Conservation (phyloP, 1,140 invertebrate genomes). For the Trichoplusia ni region DNA sequence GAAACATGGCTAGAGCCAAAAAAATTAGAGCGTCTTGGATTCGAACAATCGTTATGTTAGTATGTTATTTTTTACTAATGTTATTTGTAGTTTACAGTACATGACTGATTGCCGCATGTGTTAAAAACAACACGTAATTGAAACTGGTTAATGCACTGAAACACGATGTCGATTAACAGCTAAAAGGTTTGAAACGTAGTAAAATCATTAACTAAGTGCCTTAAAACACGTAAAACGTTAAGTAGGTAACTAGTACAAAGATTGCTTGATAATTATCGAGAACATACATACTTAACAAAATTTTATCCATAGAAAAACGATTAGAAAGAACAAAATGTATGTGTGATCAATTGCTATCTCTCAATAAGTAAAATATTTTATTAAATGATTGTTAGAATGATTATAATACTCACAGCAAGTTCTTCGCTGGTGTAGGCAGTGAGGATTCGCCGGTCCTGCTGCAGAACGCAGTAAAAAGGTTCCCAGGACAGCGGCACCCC, state of each 20-base stretch:
- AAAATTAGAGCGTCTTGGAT: conserved; percentile 7
- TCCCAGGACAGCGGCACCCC: conserved; percentile 86
- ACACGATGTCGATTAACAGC: no score
- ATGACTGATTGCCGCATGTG: background rate
- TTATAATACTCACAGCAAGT: conserved; percentile 90
- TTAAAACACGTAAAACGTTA: no score
- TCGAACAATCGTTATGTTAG: background rate
- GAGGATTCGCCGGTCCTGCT: conserved; percentile 92
- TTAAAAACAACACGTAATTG: background rate
- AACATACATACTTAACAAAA: no score
- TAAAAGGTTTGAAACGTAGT: no score
- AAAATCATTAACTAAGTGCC: no score
- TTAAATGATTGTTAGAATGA: no score
- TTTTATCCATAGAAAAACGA: no score
- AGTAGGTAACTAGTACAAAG: no score
- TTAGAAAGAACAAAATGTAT: no score
- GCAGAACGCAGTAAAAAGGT: conserved; percentile 92
- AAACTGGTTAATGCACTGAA: background rate
- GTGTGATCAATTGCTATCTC: no score
- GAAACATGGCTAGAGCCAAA: background rate
- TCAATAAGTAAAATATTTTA: no score
- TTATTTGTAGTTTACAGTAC: background rate
- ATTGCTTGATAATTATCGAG: no score
- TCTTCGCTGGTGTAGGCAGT: conserved; percentile 94
- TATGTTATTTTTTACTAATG: background rate